A percentile compares a stretch with the other conserved stretches of the same genome.
Evolutionary conservation across 2,888 invertebrate genomes (phyloP).

Genomic region (Orchesella flavescens): DNA sequence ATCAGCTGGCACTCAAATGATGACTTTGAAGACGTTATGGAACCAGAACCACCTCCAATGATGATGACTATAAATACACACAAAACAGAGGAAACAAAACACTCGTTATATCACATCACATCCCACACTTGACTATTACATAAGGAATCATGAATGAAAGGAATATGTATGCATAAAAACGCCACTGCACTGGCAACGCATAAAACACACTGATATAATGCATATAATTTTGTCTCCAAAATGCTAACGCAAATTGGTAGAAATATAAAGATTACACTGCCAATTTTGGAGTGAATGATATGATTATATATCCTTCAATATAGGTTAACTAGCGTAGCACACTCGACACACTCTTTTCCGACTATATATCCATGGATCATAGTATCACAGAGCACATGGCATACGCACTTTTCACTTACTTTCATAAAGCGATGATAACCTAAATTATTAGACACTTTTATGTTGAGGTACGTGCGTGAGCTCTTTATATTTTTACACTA

Average conservation of each 20-base stretch:
- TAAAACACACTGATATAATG: too few species aligned
- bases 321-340: not conserved
- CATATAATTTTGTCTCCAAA: too few species aligned
- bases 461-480: too few species aligned
- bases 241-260: not conserved
- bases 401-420: not conserved
- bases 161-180: not conserved
- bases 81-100: conserved; percentile 27
- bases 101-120: conserved; percentile 15
- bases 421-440: not conserved
- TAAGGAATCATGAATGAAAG: not conserved
- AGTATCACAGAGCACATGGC: conserved; percentile 5
- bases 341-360: too few species aligned
- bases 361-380: too few species aligned
- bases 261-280: conserved; percentile 6
- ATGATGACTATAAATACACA: conserved; percentile 16
- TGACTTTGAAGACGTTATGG: not conserved
- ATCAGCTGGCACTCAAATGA: conserved; percentile 31
- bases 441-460: not conserved
- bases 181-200: too few species aligned
- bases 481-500: too few species aligned
- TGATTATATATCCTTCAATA: conserved; percentile 6
- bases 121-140: not conserved
- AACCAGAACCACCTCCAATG: conserved; percentile 26
- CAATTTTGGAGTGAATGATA: conserved; percentile 1